phyloP scores from a whole-genome alignment of 2,888 invertebrate genomes.

The Lypha dubia region DNA sequence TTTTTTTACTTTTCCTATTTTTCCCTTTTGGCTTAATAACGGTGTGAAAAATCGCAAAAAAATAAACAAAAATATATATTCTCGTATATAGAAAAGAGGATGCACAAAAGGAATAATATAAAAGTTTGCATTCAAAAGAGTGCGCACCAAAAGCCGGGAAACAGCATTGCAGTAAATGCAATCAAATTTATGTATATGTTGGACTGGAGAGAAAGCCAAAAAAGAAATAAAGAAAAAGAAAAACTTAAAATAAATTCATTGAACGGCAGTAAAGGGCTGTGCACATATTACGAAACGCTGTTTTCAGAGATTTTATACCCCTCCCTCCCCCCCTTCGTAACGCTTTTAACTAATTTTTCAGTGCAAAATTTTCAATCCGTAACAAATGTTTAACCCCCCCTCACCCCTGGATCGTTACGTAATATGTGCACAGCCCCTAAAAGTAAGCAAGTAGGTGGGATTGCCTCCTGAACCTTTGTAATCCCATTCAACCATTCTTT shows the following conservation, averaged over 20 bases:
- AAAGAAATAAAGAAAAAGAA: conserved; percentile 59
- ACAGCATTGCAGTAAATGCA: conserved; percentile 64
- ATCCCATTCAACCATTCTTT: conserved; percentile 43
- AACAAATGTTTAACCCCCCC: too few relatives aligned
- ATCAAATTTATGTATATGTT: conserved; percentile 65
- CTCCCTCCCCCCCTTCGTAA: too few relatives aligned
- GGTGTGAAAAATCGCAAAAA: conserved; percentile 52
- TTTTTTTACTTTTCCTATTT: background rate
- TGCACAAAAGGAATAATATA: conserved; percentile 65
- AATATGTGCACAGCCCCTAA: too few relatives aligned
- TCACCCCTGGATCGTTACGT: too few relatives aligned
- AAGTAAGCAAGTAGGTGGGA: background rate
- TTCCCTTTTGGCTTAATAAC: conserved; percentile 28
- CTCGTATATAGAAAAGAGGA: too few relatives aligned
- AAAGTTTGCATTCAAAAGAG: conserved; percentile 57
- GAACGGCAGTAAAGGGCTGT: too few relatives aligned
- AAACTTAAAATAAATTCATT: conserved; percentile 39
- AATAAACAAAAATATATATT: background rate
- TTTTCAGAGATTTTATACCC: too few relatives aligned
- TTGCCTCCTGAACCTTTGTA: background rate
- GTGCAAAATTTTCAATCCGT: too few relatives aligned
- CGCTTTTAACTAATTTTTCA: too few relatives aligned
- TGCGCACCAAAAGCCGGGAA: conserved; percentile 24
- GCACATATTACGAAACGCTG: too few relatives aligned
- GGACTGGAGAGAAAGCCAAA: conserved; percentile 50